Evolutionary conservation across 2,797 vertebrate species (phyloP).

Genomic region (Macropodus opercularis): DNA sequence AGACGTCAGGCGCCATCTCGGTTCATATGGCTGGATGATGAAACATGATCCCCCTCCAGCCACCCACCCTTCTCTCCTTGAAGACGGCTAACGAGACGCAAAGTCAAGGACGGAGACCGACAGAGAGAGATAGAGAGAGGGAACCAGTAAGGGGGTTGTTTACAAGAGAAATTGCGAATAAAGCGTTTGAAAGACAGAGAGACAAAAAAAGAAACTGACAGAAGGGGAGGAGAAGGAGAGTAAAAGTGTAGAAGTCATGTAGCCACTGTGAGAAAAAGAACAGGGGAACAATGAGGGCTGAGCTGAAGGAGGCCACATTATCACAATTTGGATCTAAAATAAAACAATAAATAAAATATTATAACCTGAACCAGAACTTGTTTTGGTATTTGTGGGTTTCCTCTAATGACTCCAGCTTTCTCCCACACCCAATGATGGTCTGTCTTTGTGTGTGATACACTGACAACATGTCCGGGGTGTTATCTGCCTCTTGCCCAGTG

Average conservation of each 20-base stretch:
- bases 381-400: background rate
- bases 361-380: background rate
- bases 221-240: constrained; percentile 1
- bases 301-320: background rate
- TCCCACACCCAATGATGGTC: no score
- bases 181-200: constrained; percentile 50
- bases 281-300: background rate
- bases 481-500: no score
- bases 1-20: constrained; percentile 62
- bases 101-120: constrained; percentile 67
- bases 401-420: no score
- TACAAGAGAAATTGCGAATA: constrained; percentile 59
- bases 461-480: no score
- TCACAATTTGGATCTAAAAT: constrained; percentile 1
- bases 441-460: no score
- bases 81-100: constrained; percentile 67
- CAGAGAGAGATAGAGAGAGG: constrained; percentile 18
- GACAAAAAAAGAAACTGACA: constrained; percentile 19
- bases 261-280: background rate
- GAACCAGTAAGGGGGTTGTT: constrained; percentile 62
- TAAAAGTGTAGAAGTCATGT: background rate
- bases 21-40: constrained; percentile 67
- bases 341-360: background rate
- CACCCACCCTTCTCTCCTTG: constrained; percentile 56
- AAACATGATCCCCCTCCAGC: constrained; percentile 72